These are phyloP conservation scores for Ceyx melanurus DNA, from an alignment of 2,113 vertebrate genomes.

Conservation along the genomic window DNA sequence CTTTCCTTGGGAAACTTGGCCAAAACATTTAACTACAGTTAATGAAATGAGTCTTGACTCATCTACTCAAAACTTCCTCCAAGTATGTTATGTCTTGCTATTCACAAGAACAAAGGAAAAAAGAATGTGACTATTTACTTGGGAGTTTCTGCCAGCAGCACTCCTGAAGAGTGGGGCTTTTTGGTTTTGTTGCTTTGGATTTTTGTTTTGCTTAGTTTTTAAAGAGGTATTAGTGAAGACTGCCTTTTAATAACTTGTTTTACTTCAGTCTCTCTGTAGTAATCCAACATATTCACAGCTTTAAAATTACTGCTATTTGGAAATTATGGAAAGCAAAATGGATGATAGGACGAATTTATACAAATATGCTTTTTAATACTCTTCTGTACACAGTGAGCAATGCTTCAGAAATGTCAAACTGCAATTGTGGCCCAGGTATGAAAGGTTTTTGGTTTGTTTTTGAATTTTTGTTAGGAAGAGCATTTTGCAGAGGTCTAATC, in stretches of 20 bases:
- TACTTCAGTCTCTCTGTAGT: not conserved
- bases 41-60: constrained; percentile 40
- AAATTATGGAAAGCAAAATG: not conserved
- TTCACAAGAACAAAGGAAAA: constrained; percentile 3
- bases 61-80: constrained; percentile 47
- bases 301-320: not conserved
- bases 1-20: constrained; percentile 48
- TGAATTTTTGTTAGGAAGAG: constrained; percentile 23
- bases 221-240: not conserved
- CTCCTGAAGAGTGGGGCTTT: not conserved
- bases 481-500: constrained; percentile 48
- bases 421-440: constrained; percentile 27
- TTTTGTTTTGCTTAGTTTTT: not conserved
- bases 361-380: not conserved
- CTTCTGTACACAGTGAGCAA: not conserved
- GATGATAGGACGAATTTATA: not conserved
- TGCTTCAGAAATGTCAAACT: not conserved
- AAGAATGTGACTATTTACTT: not conserved
- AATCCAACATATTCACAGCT: not conserved
- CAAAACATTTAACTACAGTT: constrained; percentile 54
- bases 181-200: not conserved
- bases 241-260: not conserved
- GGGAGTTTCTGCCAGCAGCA: not conserved
- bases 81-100: constrained; percentile 9
- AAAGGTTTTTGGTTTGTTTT: not conserved